Conservation (phyloP, 1,140 invertebrate genomes). For the Sipha flava region DNA sequence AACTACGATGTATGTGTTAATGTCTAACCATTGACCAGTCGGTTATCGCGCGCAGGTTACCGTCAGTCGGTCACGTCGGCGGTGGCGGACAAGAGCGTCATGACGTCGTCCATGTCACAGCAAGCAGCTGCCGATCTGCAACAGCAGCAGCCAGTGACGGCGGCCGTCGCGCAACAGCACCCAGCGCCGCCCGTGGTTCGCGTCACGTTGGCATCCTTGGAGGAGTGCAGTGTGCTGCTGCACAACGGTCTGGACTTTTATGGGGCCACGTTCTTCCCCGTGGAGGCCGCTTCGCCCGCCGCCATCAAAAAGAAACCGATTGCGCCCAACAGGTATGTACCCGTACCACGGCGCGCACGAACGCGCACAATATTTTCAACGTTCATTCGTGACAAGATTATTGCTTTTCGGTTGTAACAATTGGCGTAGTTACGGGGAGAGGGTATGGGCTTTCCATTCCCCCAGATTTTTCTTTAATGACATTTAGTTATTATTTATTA, state of each 20-base stretch:
- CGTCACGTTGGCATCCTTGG: constrained; percentile 66
- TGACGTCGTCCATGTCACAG: neutral
- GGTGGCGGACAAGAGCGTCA: neutral
- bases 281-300: constrained; percentile 49
- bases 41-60: too few species aligned
- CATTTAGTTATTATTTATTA: too few species aligned
- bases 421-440: too few species aligned
- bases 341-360: too few species aligned
- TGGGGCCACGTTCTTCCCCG: constrained; percentile 74
- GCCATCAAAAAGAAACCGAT: constrained; percentile 2
- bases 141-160: neutral
- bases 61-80: neutral
- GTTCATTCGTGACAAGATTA: too few species aligned
- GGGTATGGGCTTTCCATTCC: too few species aligned
- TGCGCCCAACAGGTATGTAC: neutral
- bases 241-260: constrained; percentile 77
- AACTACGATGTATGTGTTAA: too few species aligned
- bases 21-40: too few species aligned
- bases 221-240: constrained; percentile 67
- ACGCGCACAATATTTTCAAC: too few species aligned
- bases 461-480: too few species aligned
- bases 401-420: too few species aligned
- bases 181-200: constrained; percentile 51
- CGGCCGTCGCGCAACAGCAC: neutral
- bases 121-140: constrained; percentile 14